Percentiles rank a stretch among this genome's conserved stretches.
These are phyloP conservation scores for Eupeodes luniger DNA, from an alignment of 2,888 invertebrate species.

Conservation along the genomic window DNA sequence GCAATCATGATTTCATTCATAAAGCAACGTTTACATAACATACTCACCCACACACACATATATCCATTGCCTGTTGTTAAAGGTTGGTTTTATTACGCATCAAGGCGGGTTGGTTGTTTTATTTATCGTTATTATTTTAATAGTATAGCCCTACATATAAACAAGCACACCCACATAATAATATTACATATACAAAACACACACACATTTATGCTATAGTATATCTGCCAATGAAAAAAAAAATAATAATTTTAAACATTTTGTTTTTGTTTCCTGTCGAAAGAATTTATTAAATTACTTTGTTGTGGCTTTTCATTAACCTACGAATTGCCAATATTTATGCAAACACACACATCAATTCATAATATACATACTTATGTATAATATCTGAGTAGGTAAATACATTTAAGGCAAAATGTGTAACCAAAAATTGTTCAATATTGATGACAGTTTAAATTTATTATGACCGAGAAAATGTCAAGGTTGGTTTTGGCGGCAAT, in stretches of 20 bases:
- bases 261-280: neutral
- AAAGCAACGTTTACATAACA: neutral
- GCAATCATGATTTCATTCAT: neutral
- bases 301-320: constrained; percentile 26
- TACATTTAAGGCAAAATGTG: neutral
- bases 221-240: neutral
- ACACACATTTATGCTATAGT: too few relatives aligned
- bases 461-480: constrained; percentile 6
- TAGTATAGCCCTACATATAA: neutral
- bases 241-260: neutral
- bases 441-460: constrained; percentile 16
- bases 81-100: constrained; percentile 1
- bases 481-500: neutral
- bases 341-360: neutral
- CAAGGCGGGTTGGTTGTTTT: neutral
- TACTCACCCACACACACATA: neutral
- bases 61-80: neutral
- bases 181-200: too few relatives aligned
- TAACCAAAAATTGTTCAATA: constrained; percentile 11
- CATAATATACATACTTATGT: neutral
- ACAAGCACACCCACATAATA: too few relatives aligned
- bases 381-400: neutral
- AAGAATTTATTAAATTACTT: constrained; percentile 26
- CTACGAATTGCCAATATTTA: neutral
- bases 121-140: constrained; percentile 14